Percentiles rank a stretch among this genome's conserved stretches.
Evolutionary conservation across 2,888 invertebrate genomes (phyloP).

Genomic region (Gymnoscelis rufifasciata): DNA sequence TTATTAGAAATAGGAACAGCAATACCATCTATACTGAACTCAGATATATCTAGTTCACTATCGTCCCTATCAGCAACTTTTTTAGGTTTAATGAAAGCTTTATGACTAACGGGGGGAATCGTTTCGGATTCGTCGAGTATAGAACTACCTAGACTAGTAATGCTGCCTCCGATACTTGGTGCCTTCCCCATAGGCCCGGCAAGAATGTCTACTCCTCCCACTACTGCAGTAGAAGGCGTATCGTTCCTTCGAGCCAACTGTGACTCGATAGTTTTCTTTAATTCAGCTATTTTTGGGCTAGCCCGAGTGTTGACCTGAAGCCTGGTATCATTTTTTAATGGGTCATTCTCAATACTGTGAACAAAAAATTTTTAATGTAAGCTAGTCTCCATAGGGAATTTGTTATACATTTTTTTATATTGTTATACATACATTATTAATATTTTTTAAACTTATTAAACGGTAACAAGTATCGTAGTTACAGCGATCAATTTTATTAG

Average conservation of each 20-base stretch:
- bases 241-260: constrained; percentile 68
- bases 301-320: constrained; percentile 68
- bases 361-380: no score
- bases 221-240: constrained; percentile 49
- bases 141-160: constrained; percentile 72
- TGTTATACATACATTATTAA: no score
- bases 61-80: constrained; percentile 53
- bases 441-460: no score
- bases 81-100: constrained; percentile 50
- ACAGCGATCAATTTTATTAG: no score
- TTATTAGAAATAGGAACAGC: constrained; percentile 39
- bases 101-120: constrained; percentile 41
- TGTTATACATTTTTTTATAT: no score
- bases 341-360: constrained; percentile 70
- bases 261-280: constrained; percentile 76
- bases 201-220: constrained; percentile 61
- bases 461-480: no score
- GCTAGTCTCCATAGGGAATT: no score
- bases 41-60: constrained; percentile 69
- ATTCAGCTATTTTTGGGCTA: constrained; percentile 76
- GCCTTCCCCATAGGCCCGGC: constrained; percentile 43
- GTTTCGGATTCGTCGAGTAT: constrained; percentile 65
- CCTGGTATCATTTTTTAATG: constrained; percentile 49
- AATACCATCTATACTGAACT: constrained; percentile 60
- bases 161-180: constrained; percentile 62